phyloP scores from a whole-genome alignment of 2,113 vertebrate species.

The Oryzias melastigma region DNA sequence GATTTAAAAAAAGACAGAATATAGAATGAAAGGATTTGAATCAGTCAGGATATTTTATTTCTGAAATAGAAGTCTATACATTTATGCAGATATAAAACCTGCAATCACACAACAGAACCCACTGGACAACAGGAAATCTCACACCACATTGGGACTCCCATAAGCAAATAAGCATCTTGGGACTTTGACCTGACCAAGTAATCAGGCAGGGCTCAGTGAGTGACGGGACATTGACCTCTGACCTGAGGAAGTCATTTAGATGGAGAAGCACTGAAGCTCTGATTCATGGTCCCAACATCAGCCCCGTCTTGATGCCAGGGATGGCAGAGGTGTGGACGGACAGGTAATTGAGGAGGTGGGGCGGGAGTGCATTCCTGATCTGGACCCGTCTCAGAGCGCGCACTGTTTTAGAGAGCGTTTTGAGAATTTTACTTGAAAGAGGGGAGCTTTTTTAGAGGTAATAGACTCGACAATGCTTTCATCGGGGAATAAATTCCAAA shows the following conservation, averaged over 20 bases:
- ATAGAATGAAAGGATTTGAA: constrained; percentile 15
- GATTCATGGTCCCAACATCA: constrained; percentile 64
- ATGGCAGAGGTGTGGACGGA: constrained; percentile 56
- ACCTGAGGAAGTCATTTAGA: constrained; percentile 80
- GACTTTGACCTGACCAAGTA: constrained; percentile 42
- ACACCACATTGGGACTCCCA: constrained; percentile 16
- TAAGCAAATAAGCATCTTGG: constrained; percentile 35
- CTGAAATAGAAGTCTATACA: background rate
- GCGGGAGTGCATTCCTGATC: constrained; percentile 21
- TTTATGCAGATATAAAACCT: background rate
- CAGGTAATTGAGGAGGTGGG: constrained; percentile 57
- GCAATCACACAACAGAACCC: constrained; percentile 9
- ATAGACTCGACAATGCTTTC: background rate
- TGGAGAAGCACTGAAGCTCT: constrained; percentile 68
- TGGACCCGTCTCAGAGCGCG: constrained; percentile 8
- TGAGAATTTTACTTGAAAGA: background rate
- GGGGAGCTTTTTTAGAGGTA: background rate
- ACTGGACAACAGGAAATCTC: constrained; percentile 18
- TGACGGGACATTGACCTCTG: constrained; percentile 66
- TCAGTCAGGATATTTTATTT: background rate
- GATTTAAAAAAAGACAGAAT: constrained; percentile 5
- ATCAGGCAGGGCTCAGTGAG: constrained; percentile 52
- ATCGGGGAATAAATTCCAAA: too few species aligned
- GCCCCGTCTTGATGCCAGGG: constrained; percentile 47
- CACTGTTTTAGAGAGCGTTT: background rate